Evolutionary conservation across 2,888 invertebrate genomes (phyloP).

Genomic region (Agriotes lineatus): DNA sequence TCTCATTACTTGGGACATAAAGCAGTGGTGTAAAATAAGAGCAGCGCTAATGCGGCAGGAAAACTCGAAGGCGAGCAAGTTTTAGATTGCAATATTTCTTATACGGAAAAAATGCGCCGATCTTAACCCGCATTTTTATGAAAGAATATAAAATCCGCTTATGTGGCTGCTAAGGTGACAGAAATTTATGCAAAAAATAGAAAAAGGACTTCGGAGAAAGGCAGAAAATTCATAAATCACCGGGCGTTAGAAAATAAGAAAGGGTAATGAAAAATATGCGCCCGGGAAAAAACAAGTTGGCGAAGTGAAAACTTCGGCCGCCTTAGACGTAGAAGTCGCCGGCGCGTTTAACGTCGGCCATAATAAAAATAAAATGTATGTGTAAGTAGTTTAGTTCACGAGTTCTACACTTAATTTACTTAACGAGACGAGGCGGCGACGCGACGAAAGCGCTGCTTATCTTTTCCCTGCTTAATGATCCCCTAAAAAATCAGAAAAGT

Average conservation of each 20-base stretch:
- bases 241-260: slow-evolving; percentile 34
- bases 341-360: slow-evolving; percentile 7
- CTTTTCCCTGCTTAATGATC: slow-evolving; percentile 20
- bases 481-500: slow-evolving; percentile 11
- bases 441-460: slow-evolving; percentile 17
- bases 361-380: slow-evolving; percentile 27
- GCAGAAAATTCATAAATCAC: slow-evolving; percentile 44
- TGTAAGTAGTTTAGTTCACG: slow-evolving; percentile 13
- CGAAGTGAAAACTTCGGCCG: slow-evolving; percentile 32
- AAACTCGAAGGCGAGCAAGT: slow-evolving; percentile 7
- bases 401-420: slow-evolving; percentile 13
- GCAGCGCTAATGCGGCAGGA: neutral
- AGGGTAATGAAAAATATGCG: slow-evolving; percentile 41
- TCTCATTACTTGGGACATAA: neutral
- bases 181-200: slow-evolving; percentile 45
- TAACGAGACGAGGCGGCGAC: slow-evolving; percentile 18
- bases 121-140: slow-evolving; percentile 39
- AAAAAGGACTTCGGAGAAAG: slow-evolving; percentile 31
- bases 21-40: slow-evolving; percentile 3
- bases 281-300: slow-evolving; percentile 38
- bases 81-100: slow-evolving; percentile 8
- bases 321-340: slow-evolving; percentile 13
- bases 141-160: slow-evolving; percentile 43
- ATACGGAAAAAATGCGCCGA: slow-evolving; percentile 28
- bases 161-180: slow-evolving; percentile 43